Percentiles rank a stretch among this genome's conserved stretches.
phyloP scores from a whole-genome alignment of 2,797 vertebrate species.

The Notolepis coatsorum region DNA sequence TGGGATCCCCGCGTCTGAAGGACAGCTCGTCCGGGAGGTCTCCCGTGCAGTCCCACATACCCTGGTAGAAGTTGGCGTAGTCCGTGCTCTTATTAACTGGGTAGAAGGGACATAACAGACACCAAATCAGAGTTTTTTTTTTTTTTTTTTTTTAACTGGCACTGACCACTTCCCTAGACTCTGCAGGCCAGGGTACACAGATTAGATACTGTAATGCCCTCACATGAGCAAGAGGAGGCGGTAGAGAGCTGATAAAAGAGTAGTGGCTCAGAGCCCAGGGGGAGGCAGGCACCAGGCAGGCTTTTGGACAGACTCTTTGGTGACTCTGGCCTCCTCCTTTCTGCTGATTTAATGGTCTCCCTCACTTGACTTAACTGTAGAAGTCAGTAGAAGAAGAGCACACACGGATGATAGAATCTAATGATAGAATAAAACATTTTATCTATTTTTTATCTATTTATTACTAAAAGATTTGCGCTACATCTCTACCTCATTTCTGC shows the following conservation, averaged over 20 bases:
- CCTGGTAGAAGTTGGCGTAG: conserved; percentile 94
- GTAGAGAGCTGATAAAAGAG: conserved; percentile 48
- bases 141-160: not conserved
- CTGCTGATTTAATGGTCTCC: not conserved
- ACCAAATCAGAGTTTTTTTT: not conserved
- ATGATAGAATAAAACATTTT: too few relatives aligned
- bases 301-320: not conserved
- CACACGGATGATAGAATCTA: too few relatives aligned
- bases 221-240: conserved; percentile 68
- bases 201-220: not conserved
- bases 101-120: conserved; percentile 11
- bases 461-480: too few relatives aligned
- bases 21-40: conserved; percentile 91
- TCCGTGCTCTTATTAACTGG: conserved; percentile 81
- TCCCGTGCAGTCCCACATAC: conserved; percentile 92
- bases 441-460: too few relatives aligned
- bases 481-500: too few relatives aligned
- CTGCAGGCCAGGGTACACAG: not conserved
- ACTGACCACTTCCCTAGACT: not conserved
- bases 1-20: conserved; percentile 94
- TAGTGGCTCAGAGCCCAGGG: not conserved
- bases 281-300: not conserved
- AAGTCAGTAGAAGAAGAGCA: too few relatives aligned
- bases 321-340: not conserved
- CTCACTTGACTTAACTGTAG: not conserved